Evolutionary conservation across 2,888 invertebrate genomes (phyloP).

Genomic region (Ypsolopha scabrella): DNA sequence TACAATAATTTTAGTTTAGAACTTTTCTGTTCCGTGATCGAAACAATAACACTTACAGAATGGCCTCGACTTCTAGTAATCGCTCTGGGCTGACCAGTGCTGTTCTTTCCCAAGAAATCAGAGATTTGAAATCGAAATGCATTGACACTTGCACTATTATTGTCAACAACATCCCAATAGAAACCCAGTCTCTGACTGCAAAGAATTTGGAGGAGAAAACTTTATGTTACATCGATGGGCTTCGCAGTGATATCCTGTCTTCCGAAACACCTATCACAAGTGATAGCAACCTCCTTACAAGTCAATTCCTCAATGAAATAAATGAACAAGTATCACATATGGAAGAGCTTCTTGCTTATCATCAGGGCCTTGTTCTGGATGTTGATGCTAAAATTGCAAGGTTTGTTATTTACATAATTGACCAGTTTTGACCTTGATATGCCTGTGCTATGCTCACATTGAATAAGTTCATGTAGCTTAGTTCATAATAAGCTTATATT

Average conservation of each 20-base stretch:
- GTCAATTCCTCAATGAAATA: conserved; percentile 40
- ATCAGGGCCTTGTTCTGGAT: conserved; percentile 38
- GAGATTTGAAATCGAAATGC: conserved; percentile 32
- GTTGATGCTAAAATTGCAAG: conserved; percentile 42
- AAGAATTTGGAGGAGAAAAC: conserved; percentile 28
- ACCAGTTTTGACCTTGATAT: too few species aligned
- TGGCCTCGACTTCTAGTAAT: conserved; percentile 17
- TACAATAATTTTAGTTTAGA: background rate
- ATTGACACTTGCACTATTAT: conserved; percentile 30
- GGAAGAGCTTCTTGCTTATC: conserved; percentile 42
- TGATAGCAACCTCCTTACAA: conserved; percentile 40
- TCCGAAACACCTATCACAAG: conserved; percentile 31
- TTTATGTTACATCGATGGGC: conserved; percentile 36
- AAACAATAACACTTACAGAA: too few species aligned
- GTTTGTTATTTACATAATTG: conserved; percentile 25
- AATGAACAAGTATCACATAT: conserved; percentile 37
- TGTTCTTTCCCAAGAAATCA: conserved; percentile 34
- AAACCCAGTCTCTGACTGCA: conserved; percentile 18
- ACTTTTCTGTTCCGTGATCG: too few species aligned
- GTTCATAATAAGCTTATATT: too few species aligned
- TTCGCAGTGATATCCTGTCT: conserved; percentile 34
- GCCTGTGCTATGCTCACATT: too few species aligned
- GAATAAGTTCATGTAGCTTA: too few species aligned
- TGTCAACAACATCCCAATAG: conserved; percentile 37
- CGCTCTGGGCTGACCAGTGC: conserved; percentile 22